Evolutionary conservation across 2,888 invertebrate species (phyloP), one percentile per base, ranked within the genome.

Genomic region (Dryadula phaetusa): DNA sequence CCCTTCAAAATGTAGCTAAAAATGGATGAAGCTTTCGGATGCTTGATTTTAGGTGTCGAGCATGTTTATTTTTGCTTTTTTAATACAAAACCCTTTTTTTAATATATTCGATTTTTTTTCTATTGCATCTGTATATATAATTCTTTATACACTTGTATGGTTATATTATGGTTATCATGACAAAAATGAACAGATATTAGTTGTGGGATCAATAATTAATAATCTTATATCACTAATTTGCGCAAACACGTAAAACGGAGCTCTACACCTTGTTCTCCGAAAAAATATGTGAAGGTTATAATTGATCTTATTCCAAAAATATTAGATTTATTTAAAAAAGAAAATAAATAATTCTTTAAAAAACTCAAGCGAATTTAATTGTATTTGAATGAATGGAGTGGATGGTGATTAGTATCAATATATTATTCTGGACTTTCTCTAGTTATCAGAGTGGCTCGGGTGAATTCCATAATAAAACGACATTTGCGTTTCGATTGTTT

Each of bases 1-100:
- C 70, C 87, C 86, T 84, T 85, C 85, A 1, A 60, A 28, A 82
- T 67, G 69, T 72, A 77, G 79, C 91, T 91, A 90, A 90, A 91
- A 90, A 90, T 91, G 88, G 90, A 87, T 81, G 86, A 88, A 91
- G 91, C 90, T 87, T 84, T 90, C 88, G 88, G 88, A 87, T 78
- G 75, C 44, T 18, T 78, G 75, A 25, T 18, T 7, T 44, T 60
- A 28, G 14, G 44, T 46, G 60, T 44, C 32, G 20, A 44, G 28
- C 10, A 52, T 52, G 28, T 28, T 18, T 42, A 12, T 60, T 56
- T n/a, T 20, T 16, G 25, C 0, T n/a, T 56, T 56, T 22, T 56
- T 8, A 32, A 0, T 16, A 32, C 10, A 32, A n/a, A 52, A 52
- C 28, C 4, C 28, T 52, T 25, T 8, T n/a, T 12, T 12, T 12